Evolutionary conservation across 2,113 vertebrate species (phyloP), one percentile per base, ranked within the genome.

Genomic region (Opisthocomus hoazin): DNA sequence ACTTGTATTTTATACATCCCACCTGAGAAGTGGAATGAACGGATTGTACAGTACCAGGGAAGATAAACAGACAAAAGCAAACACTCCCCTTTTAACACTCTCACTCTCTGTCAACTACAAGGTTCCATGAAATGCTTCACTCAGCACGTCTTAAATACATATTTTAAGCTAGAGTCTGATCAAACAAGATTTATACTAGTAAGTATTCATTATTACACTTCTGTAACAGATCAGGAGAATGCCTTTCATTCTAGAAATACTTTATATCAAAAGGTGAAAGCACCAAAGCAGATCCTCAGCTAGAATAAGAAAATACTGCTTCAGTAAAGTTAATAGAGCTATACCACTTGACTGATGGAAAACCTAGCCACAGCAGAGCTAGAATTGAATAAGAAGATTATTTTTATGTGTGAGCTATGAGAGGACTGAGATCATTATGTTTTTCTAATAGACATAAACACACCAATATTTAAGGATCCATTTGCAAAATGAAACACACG

Each of bases 81-180:
- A 95, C 84, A 87, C n/a, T 87, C 30, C 37, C 39, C 68, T 78
- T 73, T 89, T n/a, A 7, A 1, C 66, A 60, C 71, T 66, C n/a
- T 57, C 36, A 32, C 43, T 56, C 69, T 66, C 87, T 83, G 73
- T 77, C 60, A 89, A 56, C 69, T 5, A 37, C 75, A 81, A 89
- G 56, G 26, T 58, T 78, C 77, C 74, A 63, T 43, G 37, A 89
- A 95, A 81, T 45, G 56, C 84, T 82, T 82, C 84, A 58, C 69
- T 91, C 84, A 97, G 90, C 90, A 63, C 21, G 64, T 54, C 87
- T 29, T 77, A 95, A 95, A 75, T 37, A 84, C 66, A 51, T 45
- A 30, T 34, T 73, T 87, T 36, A n/a, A 65, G 43, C 46, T 34
- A 18, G 24, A 80, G 73, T 63, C 81, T 71, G 57, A 89, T 63